Percentiles rank a stretch among this genome's conserved stretches.
These are phyloP conservation scores for Danio rerio DNA, from an alignment of 2,113 vertebrate species.

Conservation along the genomic window GRCz12tu NC_133188.1:43888001-43888500, in stretches of 20 bases:
- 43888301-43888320: constrained; percentile 26
- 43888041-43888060: no score
- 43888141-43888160: no score
- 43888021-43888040: no score
- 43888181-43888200: not conserved
- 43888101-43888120: no score
- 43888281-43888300: constrained; percentile 16
- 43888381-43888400: constrained; percentile 26
- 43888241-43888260: not conserved
- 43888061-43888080: no score
- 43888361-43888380: constrained; percentile 55
- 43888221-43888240: not conserved
- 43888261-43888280: not conserved
- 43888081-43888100: no score
- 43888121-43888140: no score
- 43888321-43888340: constrained; percentile 44
- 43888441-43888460: constrained; percentile 48
- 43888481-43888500: constrained; percentile 37
- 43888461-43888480: constrained; percentile 33
- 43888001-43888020: no score
- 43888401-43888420: constrained; percentile 63
- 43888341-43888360: constrained; percentile 47
- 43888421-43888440: constrained; percentile 60
- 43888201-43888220: no score
- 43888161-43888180: no score